Evolutionary conservation across 2,888 invertebrate species (phyloP).

Genomic region (Odontocerum albicorne): DNA sequence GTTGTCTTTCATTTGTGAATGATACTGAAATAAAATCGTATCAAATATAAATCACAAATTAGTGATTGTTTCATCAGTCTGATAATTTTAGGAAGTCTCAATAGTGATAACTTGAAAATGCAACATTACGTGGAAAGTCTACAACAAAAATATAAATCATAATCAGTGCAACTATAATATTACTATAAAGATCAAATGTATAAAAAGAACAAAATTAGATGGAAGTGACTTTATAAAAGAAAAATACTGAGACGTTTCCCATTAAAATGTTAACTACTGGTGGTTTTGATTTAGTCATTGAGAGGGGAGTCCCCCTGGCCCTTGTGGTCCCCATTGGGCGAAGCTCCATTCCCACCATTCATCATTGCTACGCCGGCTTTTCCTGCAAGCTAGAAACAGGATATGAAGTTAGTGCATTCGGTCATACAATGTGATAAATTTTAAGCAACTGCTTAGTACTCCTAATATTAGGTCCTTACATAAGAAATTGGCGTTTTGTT

Average conservation of each 20-base stretch:
- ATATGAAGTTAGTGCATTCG: too few relatives aligned
- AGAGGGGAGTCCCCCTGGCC: slow-evolving; percentile 30
- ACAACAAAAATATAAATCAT: too few relatives aligned
- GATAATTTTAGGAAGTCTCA: slow-evolving; percentile 27
- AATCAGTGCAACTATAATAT: too few relatives aligned
- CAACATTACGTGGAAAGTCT: too few relatives aligned
- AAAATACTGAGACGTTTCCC: slow-evolving; percentile 21
- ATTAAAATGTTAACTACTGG: slow-evolving; percentile 7
- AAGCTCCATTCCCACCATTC: slow-evolving; percentile 28
- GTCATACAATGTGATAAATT: too few relatives aligned
- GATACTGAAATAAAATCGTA: slow-evolving; percentile 29
- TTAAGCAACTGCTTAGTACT: too few relatives aligned
- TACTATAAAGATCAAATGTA: neutral
- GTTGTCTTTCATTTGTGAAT: slow-evolving; percentile 32
- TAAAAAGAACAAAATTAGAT: neutral
- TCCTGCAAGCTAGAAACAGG: slow-evolving; percentile 28
- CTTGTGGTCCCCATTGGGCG: slow-evolving; percentile 33
- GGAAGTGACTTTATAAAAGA: neutral
- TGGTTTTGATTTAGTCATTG: slow-evolving; percentile 23
- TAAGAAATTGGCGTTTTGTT: too few relatives aligned
- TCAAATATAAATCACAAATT: slow-evolving; percentile 33
- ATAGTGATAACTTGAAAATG: slow-evolving; percentile 7
- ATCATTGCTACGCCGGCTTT: slow-evolving; percentile 25
- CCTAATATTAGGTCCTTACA: too few relatives aligned
- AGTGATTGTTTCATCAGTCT: slow-evolving; percentile 34